These are phyloP conservation scores for Amphiura filiformis DNA, from an alignment of 35 echinoderm and acorn worm genomes.

Conservation along the genomic window DNA sequence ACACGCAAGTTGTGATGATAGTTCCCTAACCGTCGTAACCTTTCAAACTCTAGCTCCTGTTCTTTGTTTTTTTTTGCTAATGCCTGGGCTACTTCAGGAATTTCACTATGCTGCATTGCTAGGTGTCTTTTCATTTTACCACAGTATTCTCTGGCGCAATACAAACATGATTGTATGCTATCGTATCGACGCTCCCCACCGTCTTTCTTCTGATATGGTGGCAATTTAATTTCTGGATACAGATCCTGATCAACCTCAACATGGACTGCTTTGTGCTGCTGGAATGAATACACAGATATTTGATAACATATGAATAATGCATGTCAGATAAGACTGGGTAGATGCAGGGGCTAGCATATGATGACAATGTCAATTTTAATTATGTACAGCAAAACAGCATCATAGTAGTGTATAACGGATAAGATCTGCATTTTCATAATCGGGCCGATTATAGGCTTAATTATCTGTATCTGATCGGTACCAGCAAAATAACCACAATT, in stretches of 20 bases:
- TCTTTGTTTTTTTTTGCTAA: not conserved
- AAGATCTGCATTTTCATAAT: too few relatives aligned
- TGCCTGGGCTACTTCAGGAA: conserved; percentile 18
- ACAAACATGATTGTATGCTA: not conserved
- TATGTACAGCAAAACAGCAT: too few relatives aligned
- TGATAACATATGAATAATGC: too few relatives aligned
- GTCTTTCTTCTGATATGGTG: not conserved
- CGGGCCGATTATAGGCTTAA: too few relatives aligned
- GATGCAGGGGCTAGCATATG: too few relatives aligned
- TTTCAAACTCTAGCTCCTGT: conserved; percentile 15
- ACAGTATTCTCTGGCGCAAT: not conserved
- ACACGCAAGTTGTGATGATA: conserved; percentile 27
- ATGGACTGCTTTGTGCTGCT: too few relatives aligned
- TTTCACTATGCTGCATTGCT: not conserved
- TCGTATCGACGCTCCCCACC: not conserved
- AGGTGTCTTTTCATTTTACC: conserved; percentile 18
- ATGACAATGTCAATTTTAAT: too few relatives aligned
- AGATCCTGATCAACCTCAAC: not conserved
- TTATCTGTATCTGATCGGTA: too few relatives aligned
- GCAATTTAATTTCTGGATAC: not conserved
- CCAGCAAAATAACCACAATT: too few relatives aligned
- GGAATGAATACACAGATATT: too few relatives aligned
- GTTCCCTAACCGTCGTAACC: conserved; percentile 13
- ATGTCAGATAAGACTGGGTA: too few relatives aligned
- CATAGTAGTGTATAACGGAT: too few relatives aligned